Evolutionary conservation across 2,797 vertebrate species (phyloP).

Genomic region (Cyprinodon diabolis): DNA sequence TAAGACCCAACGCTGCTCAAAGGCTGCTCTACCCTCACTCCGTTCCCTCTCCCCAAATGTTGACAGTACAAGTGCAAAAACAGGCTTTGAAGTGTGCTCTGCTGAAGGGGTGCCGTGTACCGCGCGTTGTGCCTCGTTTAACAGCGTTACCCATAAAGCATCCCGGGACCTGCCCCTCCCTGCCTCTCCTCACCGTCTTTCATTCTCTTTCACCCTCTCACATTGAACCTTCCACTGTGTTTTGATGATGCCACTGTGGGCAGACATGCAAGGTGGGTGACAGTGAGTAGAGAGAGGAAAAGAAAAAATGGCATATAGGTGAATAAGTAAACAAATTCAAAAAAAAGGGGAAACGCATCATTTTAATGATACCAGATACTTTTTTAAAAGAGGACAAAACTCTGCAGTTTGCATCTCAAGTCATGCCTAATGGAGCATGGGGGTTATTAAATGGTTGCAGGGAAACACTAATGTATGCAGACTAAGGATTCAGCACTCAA

Average conservation of each 20-base stretch:
- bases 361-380: constrained; percentile 79
- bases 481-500: constrained; percentile 61
- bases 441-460: constrained; percentile 77
- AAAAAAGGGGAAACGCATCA: constrained; percentile 49
- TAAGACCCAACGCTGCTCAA: constrained; percentile 82
- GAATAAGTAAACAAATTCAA: constrained; percentile 73
- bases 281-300: constrained; percentile 30
- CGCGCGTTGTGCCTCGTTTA: constrained; percentile 73
- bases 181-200: constrained; percentile 46
- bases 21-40: constrained; percentile 80
- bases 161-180: constrained; percentile 75
- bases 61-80: constrained; percentile 84
- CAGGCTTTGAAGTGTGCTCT: constrained; percentile 81
- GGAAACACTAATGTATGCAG: constrained; percentile 59
- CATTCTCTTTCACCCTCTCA: constrained; percentile 41
- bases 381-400: constrained; percentile 49
- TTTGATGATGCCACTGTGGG: constrained; percentile 75
- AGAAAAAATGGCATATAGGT: constrained; percentile 51
- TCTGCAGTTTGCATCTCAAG: constrained; percentile 72
- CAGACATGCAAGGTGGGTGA: constrained; percentile 61
- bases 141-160: constrained; percentile 75
- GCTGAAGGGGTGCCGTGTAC: constrained; percentile 74
- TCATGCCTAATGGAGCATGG: constrained; percentile 78
- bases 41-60: constrained; percentile 74
- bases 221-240: constrained; percentile 63